Evolutionary conservation across 2,113 vertebrate genomes (phyloP).

Genomic region (Arothron firmamentum): DNA sequence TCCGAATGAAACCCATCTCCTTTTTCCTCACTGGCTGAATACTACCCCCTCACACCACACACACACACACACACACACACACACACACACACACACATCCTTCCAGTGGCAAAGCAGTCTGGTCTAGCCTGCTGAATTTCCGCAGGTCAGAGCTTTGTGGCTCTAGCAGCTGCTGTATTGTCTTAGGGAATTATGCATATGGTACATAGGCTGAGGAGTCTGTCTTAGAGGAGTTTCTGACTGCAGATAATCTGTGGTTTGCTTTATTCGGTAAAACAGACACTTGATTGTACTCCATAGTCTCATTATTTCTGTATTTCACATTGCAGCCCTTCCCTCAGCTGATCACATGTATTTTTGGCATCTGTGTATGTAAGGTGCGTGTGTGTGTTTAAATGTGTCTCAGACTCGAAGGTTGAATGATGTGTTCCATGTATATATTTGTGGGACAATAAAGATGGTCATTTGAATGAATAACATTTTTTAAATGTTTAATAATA

Average conservation of each 20-base stretch:
- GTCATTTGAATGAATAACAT: too few relatives aligned
- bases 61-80: neutral
- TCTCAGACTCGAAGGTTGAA: too few relatives aligned
- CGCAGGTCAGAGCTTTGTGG: slow-evolving; percentile 58
- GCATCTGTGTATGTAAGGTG: neutral
- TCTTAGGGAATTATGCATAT: slow-evolving; percentile 63
- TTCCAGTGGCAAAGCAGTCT: slow-evolving; percentile 38
- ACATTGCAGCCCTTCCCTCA: neutral
- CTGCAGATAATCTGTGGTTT: slow-evolving; percentile 10
- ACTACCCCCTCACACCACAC: neutral
- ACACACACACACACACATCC: neutral
- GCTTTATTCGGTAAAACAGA: slow-evolving; percentile 21
- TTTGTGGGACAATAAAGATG: too few relatives aligned
- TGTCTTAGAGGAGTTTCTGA: slow-evolving; percentile 36
- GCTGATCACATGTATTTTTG: neutral
- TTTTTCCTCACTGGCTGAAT: slow-evolving; percentile 33
- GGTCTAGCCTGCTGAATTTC: slow-evolving; percentile 43
- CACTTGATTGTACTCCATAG: slow-evolving; percentile 7
- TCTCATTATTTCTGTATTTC: slow-evolving; percentile 7
- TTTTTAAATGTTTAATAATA: too few relatives aligned
- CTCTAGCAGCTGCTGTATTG: slow-evolving; percentile 71
- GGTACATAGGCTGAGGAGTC: slow-evolving; percentile 54
- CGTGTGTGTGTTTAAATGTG: too few relatives aligned
- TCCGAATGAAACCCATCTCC: slow-evolving; percentile 26
- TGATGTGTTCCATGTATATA: too few relatives aligned